Percentiles rank a stretch among this genome's conserved stretches.
Evolutionary conservation across 2,888 invertebrate species (phyloP).

Genomic region (Drosophila monieri): DNA sequence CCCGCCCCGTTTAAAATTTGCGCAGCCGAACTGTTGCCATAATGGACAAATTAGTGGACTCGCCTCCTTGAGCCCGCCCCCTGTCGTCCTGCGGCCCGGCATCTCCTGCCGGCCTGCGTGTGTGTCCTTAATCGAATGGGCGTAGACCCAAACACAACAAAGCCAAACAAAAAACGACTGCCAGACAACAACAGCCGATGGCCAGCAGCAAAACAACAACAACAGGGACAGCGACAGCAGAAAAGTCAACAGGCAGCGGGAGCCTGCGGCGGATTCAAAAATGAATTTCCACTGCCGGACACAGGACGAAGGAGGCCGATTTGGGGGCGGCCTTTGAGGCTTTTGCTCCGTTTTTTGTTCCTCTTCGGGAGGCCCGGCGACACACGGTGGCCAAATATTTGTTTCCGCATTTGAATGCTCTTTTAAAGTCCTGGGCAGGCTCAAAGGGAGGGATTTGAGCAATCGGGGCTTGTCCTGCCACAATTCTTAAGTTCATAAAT

Average conservation of each 20-base stretch:
- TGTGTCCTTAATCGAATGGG: slow-evolving; percentile 17
- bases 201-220: neutral
- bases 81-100: neutral
- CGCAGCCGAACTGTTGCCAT: slow-evolving; percentile 38
- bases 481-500: too few relatives aligned
- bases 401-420: slow-evolving; percentile 20
- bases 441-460: too few relatives aligned
- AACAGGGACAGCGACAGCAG: neutral
- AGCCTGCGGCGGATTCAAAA: slow-evolving; percentile 25
- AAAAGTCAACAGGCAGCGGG: slow-evolving; percentile 25
- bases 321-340: slow-evolving; percentile 21
- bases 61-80: neutral
- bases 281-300: slow-evolving; percentile 17
- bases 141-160: neutral
- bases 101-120: slow-evolving; percentile 2
- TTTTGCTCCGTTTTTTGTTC: slow-evolving; percentile 7
- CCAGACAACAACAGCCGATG: slow-evolving; percentile 15
- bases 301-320: slow-evolving; percentile 17
- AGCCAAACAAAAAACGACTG: neutral
- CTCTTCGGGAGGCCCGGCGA: slow-evolving; percentile 5
- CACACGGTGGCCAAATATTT: slow-evolving; percentile 26
- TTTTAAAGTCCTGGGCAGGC: slow-evolving; percentile 3
- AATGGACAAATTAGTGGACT: slow-evolving; percentile 72
- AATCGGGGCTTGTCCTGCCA: too few relatives aligned
- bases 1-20: too few relatives aligned